Evolutionary conservation across 2,888 invertebrate species (phyloP), one percentile per base, ranked within the genome.

Genomic region (Drosophila mayaguana): DNA sequence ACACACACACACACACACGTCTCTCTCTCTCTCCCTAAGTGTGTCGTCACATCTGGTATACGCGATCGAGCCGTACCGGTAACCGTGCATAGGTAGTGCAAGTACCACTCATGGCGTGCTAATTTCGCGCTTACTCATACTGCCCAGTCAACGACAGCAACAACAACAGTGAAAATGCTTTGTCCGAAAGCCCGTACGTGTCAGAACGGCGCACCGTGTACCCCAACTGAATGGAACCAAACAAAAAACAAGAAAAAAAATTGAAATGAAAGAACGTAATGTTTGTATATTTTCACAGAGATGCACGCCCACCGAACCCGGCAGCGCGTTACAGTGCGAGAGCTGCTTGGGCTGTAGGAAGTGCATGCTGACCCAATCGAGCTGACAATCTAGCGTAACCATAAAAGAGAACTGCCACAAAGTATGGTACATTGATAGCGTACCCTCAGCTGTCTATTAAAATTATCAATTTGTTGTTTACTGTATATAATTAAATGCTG

Each of bases 71-170:
- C 68, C 55, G 42, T 60, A 57, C 57, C 57, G 25, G 36, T 14
- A 14, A 25, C 36, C n/a, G 28, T 20, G 25, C 38, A 22, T 43
- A 43, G 43, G 32, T 22, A 46, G 14, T 34, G 50, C 48, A 72
- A 59, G 59, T 73, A 68, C 64, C 75, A 60, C 75, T 72, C 67
- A 48, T 62, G 72, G 61, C 81, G 80, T 84, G 75, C 80, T 67
- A 78, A 80, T 84, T 82, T 75, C 70, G 78, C 82, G 78, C 75
- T 82, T 82, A 84, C 80, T 82, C 82, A 82, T 72, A 48, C 70
- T 43, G 54, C 40, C 59, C 77, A 51, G 59, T 40, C 45, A 54
- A 40, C 64, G 42, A 43, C 57, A 56, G 38, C 61, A 53, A 40
- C 48, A 54, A 40, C 63, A 45, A 46, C 43, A 60, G 34, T 43